A percentile compares a stretch with the other conserved stretches of the same genome.
Conservation (phyloP, 92 coral and sea anemone species). For the Umimayanthus chanpuru region DNA sequence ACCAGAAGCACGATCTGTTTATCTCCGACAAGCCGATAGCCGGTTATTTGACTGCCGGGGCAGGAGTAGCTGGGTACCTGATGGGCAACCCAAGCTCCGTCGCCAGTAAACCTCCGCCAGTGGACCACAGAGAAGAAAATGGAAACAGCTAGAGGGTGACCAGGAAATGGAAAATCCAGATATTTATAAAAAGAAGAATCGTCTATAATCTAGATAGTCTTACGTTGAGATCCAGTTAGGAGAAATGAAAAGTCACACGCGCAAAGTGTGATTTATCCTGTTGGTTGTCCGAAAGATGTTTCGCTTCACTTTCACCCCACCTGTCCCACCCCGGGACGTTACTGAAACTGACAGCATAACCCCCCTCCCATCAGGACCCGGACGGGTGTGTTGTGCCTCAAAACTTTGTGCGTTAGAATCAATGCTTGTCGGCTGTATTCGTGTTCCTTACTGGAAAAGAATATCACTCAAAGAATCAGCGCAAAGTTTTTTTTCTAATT, state of each 20-base stretch:
- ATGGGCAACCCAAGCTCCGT: slow-evolving; percentile 91
- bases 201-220: neutral
- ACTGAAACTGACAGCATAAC: neutral
- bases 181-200: neutral
- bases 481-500: too few relatives aligned
- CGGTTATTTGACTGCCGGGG: slow-evolving; percentile 93
- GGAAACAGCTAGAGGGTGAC: slow-evolving; percentile 34
- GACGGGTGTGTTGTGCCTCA: neutral
- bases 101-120: slow-evolving; percentile 94
- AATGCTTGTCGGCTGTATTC: neutral
- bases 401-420: neutral
- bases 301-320: neutral
- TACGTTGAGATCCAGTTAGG: too few relatives aligned
- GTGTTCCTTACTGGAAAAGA: too few relatives aligned
- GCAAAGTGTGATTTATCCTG: neutral
- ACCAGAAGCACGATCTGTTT: slow-evolving; percentile 98
- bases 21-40: slow-evolving; percentile 91
- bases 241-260: too few relatives aligned
- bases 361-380: neutral
- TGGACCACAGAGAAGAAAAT: slow-evolving; percentile 73
- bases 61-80: slow-evolving; percentile 95
- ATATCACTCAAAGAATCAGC: too few relatives aligned
- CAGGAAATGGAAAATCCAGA: neutral
- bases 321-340: neutral
- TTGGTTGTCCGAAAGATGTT: neutral